Base-by-base conservation (phyloP, 2,797 vertebrate genomes). In the Danio albolineatus region DNA sequence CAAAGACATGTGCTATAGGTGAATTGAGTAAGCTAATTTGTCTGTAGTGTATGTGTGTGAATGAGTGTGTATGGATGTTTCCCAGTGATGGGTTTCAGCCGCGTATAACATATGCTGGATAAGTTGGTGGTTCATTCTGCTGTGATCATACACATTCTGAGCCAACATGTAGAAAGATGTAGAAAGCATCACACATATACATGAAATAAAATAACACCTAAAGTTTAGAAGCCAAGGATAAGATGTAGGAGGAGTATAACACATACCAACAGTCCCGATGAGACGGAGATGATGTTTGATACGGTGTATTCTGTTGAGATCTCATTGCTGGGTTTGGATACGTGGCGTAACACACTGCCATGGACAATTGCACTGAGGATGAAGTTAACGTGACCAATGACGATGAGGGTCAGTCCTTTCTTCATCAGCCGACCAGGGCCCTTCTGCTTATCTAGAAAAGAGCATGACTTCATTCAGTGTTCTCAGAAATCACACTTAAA, bases 361-460 rank as follows among this genome's bases (percentile, higher is more conserved):
- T 98, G 97, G 69, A 98, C 95, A 67, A 98, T 96, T 1, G 97
- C 96, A 0, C 95, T 96, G 61, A 98, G 87, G 80, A 97, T 94
- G 79, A 98, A 94, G 89, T 95, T 97, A 36, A 96, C 82, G 85
- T 98, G 97, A 44, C 97, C 97, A 2, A 98, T 90, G 49, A 98
- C 89, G 78, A 98, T 95, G 16, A 98, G 92, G 0, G 88, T 90
- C 7, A 98, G 88, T 0, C 97, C 97, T n/a, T 89, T 87, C 41
- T 93, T 92, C 96, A 97, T 97, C 81, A 98, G 85, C 88, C 93
- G 92, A 59, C 92, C 84, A 0, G 95, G 93, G 1, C 91, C 95
- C n/a, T 86, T 93, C 83, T 90, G 86, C 76, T 92, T 92, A 77
- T 95, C 96, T 97, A 87, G 19, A 43, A 61, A 56, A 53, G 17